Conservation (phyloP, 2,888 invertebrate species). For the Acrobasis repandana region DNA sequence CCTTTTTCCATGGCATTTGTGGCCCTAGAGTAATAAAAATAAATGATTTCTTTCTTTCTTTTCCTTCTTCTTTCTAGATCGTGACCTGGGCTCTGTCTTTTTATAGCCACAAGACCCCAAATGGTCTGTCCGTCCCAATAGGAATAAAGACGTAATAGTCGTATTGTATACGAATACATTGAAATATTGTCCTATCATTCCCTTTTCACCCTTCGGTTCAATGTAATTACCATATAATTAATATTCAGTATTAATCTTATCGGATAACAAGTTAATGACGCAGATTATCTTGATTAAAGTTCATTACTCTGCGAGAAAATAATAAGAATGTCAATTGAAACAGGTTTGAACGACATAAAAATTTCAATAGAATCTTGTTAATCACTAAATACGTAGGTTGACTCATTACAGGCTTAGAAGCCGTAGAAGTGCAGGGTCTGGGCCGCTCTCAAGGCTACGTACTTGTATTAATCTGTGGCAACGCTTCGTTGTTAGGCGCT, state of each 20-base stretch:
- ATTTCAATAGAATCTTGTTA: slow-evolving; percentile 35
- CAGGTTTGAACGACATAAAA: neutral
- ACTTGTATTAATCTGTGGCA: too few species aligned
- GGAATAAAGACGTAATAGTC: too few species aligned
- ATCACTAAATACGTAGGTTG: slow-evolving; percentile 38
- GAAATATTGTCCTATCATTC: neutral
- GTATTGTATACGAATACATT: too few species aligned
- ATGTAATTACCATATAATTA: neutral
- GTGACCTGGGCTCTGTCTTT: too few species aligned
- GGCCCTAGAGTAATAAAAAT: too few species aligned
- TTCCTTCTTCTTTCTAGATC: too few species aligned
- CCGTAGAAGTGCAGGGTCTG: slow-evolving; percentile 49
- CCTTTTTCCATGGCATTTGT: too few species aligned
- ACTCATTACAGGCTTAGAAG: slow-evolving; percentile 53
- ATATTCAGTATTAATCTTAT: slow-evolving; percentile 2
- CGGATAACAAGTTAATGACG: neutral
- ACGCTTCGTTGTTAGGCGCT: neutral
- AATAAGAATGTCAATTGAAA: neutral
- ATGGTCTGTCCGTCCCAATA: too few species aligned
- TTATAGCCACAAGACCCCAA: too few species aligned
- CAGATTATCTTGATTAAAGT: slow-evolving; percentile 13
- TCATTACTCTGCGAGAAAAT: slow-evolving; percentile 12
- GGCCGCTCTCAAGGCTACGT: slow-evolving; percentile 43
- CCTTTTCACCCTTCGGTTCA: slow-evolving; percentile 2
- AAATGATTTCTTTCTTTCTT: too few species aligned